Base-by-base conservation (phyloP, 2,888 invertebrate genomes). In the Noctua janthina region DNA sequence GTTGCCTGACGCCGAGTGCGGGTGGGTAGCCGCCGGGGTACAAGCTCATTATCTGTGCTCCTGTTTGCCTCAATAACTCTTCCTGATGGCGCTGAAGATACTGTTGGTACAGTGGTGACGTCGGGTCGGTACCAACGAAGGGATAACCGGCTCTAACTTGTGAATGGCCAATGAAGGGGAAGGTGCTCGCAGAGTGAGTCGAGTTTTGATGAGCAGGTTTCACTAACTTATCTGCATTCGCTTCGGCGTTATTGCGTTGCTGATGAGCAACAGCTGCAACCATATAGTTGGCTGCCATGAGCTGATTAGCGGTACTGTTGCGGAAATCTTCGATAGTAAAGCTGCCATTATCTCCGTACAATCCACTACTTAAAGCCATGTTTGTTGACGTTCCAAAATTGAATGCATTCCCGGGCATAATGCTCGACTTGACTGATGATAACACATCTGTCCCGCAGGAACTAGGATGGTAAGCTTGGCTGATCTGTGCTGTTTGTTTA, bases 401-500 rank as follows among this genome's bases (percentile, higher is more conserved):
- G 91, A 99, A 99, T 74, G 99, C 98, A 95, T 98, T 98, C 49
- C 98, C 98, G 13, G 98, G 98, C 85, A 98, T 98, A 92, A 98
- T 98, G 89, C 98, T 97, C 0, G 93, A 90, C 85, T 96, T 96
- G 0, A 95, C 96, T 5, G 96, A 94, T 4, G 95, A 94, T 67
- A 96, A 82, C 43, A 95, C 94, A 81, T 96, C 96, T 8, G 92
- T 92, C 8, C 97, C 96, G 73, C 98, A 98, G 90, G 98, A 97
- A 72, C 98, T 92, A 20, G 98, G 97, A 88, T 98, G 96, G 84
- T 95, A 96, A n/a, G 92, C 87, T 85, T 96, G 96, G 79, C 97
- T 85, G 97, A 92, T 91, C 70, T 94, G 93, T 43, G 93, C 81
- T 59, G 93, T 54, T 84, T 85, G 92, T 87, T 96, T 96, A 10